These are phyloP conservation scores for Callorhinus ursinus DNA, from an alignment of 2,113 vertebrate species.

Conservation along the genomic window DNA sequence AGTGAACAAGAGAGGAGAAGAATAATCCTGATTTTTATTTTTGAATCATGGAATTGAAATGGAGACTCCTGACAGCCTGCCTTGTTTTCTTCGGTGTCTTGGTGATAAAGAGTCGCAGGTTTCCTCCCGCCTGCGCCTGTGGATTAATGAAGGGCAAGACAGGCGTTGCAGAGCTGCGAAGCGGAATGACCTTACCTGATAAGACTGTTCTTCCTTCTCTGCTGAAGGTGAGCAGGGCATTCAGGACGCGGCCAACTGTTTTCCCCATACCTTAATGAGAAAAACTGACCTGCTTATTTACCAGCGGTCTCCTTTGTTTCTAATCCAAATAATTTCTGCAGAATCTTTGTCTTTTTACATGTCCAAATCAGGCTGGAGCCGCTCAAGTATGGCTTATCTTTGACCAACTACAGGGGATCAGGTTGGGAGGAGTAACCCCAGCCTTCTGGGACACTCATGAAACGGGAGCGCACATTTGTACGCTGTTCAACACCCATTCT, in stretches of 20 bases:
- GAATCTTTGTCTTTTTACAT: conserved; percentile 63
- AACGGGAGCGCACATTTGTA: neutral
- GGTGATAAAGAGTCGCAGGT: conserved; percentile 60
- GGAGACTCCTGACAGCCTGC: conserved; percentile 51
- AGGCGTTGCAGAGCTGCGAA: conserved; percentile 71
- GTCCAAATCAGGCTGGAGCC: conserved; percentile 12
- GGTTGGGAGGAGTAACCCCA: neutral
- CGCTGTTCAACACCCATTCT: neutral
- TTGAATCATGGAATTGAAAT: neutral
- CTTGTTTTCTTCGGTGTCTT: neutral
- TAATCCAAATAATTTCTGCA: conserved; percentile 71
- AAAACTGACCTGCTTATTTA: conserved; percentile 83
- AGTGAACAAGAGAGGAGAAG: neutral
- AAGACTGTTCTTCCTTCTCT: conserved; percentile 77
- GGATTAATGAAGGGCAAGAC: conserved; percentile 83
- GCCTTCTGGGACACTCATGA: neutral
- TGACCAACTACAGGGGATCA: neutral
- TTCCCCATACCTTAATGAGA: conserved; percentile 82
- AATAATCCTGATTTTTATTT: neutral
- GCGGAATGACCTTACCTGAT: conserved; percentile 79
- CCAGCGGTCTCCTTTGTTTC: conserved; percentile 78
- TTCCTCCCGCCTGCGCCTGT: conserved; percentile 68
- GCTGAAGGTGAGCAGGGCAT: conserved; percentile 78
- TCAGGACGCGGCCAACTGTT: conserved; percentile 40
- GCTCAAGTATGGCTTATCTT: neutral